Evolutionary conservation across 2,888 invertebrate species (phyloP).

Genomic region (Melanchra persicariae): DNA sequence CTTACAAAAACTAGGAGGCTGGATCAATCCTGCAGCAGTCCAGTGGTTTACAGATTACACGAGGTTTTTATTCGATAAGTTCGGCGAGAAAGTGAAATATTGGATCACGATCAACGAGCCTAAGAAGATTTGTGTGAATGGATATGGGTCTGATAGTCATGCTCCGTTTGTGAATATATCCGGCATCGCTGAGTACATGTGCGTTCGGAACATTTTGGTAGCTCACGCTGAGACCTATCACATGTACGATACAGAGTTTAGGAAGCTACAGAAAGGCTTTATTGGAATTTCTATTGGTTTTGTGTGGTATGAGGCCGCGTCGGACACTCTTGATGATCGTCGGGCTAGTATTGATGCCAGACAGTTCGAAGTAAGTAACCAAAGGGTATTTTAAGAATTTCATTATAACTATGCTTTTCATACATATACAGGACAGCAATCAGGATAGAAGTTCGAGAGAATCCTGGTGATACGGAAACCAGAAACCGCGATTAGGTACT

Average conservation of each 20-base stretch:
- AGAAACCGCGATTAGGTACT: too few relatives aligned
- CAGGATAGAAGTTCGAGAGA: too few relatives aligned
- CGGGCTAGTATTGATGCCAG: conserved; percentile 88
- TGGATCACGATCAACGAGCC: conserved; percentile 92
- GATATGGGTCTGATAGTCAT: conserved; percentile 77
- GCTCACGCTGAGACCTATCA: conserved; percentile 90
- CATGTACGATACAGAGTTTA: conserved; percentile 79
- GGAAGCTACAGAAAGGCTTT: conserved; percentile 72
- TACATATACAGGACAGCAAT: too few relatives aligned
- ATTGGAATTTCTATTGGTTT: conserved; percentile 81
- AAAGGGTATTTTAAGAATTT: not conserved
- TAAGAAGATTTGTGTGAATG: conserved; percentile 79
- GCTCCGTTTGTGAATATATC: conserved; percentile 82
- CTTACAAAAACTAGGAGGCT: conserved; percentile 91
- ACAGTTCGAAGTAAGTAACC: conserved; percentile 87
- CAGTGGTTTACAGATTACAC: conserved; percentile 91
- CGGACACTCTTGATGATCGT: conserved; percentile 83
- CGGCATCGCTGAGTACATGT: conserved; percentile 88
- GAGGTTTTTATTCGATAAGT: conserved; percentile 85
- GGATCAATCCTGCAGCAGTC: conserved; percentile 89
- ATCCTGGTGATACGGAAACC: too few relatives aligned
- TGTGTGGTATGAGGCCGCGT: conserved; percentile 88
- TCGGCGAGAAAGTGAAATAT: conserved; percentile 86
- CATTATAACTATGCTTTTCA: too few relatives aligned
- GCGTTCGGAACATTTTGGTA: conserved; percentile 88